Evolutionary conservation across 2,113 vertebrate genomes (phyloP), one percentile per base, ranked within the genome.

Genomic region (Psittacus erithacus): DNA sequence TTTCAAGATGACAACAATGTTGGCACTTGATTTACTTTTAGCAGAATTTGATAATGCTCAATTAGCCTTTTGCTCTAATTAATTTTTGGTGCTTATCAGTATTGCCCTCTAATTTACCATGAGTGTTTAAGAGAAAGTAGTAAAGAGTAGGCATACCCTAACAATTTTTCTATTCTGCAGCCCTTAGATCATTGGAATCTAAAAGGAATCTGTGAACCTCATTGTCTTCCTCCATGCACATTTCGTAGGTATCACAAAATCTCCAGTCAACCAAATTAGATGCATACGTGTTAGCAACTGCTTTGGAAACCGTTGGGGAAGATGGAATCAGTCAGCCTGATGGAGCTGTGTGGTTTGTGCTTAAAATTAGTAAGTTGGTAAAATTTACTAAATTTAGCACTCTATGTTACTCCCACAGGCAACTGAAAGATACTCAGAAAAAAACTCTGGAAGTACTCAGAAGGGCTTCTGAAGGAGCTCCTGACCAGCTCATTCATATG

Each of bases 21-120:
- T 92, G 80, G 73, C 41, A 90, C 64, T 93, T 96, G 95, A 90
- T 96, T 86, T 94, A 94, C 76, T 92, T 95, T 93, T 81, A 95
- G 88, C 27, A 93, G 57, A 96, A 88, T 90, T 96, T 96, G 71
- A 91, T 90, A 86, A 86, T 90, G 83, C 24, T 82, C 90, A 81
- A 93, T 95, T 93, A 96, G 74, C 33, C 35, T 86, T 88, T 33
- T 94, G 35, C 47, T 84, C 69, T 71, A 85, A 84, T 78, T 91
- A 95, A 75, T 90, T 93, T 93, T 96, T 91, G 64, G 43, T 88
- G 47, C 19, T 90, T 47, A 71, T 91, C 35, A 38, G 43, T 86
- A 62, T 75, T 84, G 22, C 22, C 77, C 52, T 90, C 52, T 84
- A 92, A 96, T 88, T 91, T 92, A 57, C 82, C 57, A 71, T 35